These are phyloP conservation scores for Myxocyprinus asiaticus DNA, from an alignment of 2,113 vertebrate genomes.

Conservation along the genomic window DNA sequence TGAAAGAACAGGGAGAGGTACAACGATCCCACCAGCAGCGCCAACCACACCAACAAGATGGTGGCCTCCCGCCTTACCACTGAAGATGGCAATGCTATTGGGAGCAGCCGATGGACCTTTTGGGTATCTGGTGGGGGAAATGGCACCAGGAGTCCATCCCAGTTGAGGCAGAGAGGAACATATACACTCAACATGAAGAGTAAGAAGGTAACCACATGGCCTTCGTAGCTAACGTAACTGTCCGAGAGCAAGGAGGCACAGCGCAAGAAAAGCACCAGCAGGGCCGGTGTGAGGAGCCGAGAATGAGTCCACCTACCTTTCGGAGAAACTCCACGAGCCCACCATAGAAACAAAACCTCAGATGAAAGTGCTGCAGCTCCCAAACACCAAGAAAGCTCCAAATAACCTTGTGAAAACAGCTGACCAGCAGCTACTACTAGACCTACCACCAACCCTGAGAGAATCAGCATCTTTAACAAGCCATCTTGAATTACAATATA, in stretches of 20 bases:
- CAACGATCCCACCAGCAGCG: conserved; percentile 74
- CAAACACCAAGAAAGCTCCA: conserved; percentile 69
- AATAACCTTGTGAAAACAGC: conserved; percentile 55
- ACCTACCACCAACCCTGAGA: conserved; percentile 59
- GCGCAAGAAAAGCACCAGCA: conserved; percentile 79
- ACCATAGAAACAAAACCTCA: conserved; percentile 81
- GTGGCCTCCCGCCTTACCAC: conserved; percentile 73
- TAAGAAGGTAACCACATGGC: conserved; percentile 83
- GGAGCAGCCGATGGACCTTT: conserved; percentile 68
- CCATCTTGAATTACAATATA: conserved; percentile 62
- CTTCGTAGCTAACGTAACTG: conserved; percentile 91
- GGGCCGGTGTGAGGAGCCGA: conserved; percentile 59
- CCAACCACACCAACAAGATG: conserved; percentile 74
- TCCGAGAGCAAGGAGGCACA: conserved; percentile 90
- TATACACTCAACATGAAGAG: conserved; percentile 79
- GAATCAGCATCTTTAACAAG: conserved; percentile 64
- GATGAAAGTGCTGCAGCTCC: conserved; percentile 75
- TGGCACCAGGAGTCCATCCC: conserved; percentile 81
- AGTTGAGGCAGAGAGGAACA: conserved; percentile 83
- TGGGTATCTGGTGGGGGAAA: conserved; percentile 63
- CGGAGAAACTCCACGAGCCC: conserved; percentile 50
- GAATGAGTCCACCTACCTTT: conserved; percentile 44
- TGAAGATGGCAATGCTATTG: conserved; percentile 57
- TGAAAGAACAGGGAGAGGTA: conserved; percentile 86
- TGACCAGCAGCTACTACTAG: conserved; percentile 58